These are phyloP conservation scores for Glossosoma conforme DNA, from an alignment of 1,140 invertebrate species.

Conservation along the genomic window DNA sequence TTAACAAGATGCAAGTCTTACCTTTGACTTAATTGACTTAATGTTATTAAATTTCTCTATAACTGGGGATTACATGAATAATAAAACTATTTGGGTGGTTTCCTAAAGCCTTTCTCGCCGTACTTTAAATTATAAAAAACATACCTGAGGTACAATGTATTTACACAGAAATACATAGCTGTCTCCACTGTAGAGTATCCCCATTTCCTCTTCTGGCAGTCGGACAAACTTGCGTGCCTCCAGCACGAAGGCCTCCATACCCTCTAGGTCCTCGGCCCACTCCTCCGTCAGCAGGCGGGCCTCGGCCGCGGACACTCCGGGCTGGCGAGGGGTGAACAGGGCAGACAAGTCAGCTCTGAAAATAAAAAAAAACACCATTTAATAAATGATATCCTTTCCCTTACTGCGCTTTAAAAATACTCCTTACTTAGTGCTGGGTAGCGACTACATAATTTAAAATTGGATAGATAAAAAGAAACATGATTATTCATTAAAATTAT, in stretches of 20 bases:
- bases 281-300: slow-evolving; percentile 88
- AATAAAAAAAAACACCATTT: too few species aligned
- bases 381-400: too few species aligned
- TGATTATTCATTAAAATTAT: too few species aligned
- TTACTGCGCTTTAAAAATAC: too few species aligned
- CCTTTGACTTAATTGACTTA: background rate
- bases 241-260: slow-evolving; percentile 97
- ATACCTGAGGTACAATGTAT: slow-evolving; percentile 76
- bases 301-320: slow-evolving; percentile 78
- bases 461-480: too few species aligned
- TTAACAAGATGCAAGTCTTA: too few species aligned
- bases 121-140: background rate
- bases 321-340: slow-evolving; percentile 91
- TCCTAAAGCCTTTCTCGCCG: too few species aligned
- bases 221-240: slow-evolving; percentile 96
- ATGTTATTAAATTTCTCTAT: background rate
- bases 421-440: too few species aligned
- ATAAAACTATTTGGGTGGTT: too few species aligned
- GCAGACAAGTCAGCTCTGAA: slow-evolving; percentile 83
- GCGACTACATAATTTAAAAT: too few species aligned
- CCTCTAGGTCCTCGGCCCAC: slow-evolving; percentile 94
- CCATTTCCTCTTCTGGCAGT: slow-evolving; percentile 91
- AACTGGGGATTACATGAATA: too few species aligned
- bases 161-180: slow-evolving; percentile 98
- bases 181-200: slow-evolving; percentile 89